phyloP scores from a whole-genome alignment of 35 echinoderm and acorn worm species.

The Eucidaris tribuloides region DNA sequence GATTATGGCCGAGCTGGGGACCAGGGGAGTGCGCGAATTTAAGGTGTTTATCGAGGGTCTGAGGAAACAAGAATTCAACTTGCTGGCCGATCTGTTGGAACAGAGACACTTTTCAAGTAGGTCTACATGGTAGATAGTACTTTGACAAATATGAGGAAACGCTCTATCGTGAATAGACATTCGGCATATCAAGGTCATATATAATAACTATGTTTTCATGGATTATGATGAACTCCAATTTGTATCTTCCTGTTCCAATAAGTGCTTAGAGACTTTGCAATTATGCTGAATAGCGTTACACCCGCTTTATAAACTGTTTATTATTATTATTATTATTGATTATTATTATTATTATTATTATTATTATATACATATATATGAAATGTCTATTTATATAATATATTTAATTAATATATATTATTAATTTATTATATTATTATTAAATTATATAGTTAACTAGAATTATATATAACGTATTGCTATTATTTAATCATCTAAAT shows the following conservation, averaged over 20 bases:
- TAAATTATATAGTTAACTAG: no score
- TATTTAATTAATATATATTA: no score
- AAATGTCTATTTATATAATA: no score
- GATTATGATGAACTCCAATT: not conserved
- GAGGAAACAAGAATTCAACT: slow-evolving; percentile 51
- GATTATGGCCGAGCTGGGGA: slow-evolving; percentile 69
- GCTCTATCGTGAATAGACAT: not conserved
- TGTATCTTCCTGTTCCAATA: not conserved
- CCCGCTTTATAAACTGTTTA: not conserved
- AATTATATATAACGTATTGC: no score
- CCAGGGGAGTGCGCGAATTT: slow-evolving; percentile 68
- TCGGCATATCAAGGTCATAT: not conserved
- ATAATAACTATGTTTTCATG: not conserved
- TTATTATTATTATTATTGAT: no score
- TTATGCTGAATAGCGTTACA: not conserved
- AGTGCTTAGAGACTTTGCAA: not conserved
- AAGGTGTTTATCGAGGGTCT: slow-evolving; percentile 68
- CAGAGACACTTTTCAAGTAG: slow-evolving; percentile 96
- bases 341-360: no score
- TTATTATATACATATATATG: no score
- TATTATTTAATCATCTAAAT: not conserved
- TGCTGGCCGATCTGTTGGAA: slow-evolving; percentile 81
- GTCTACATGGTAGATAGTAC: not conserved
- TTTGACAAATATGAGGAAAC: not conserved
- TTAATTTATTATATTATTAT: no score